Conservation (phyloP, 2,113 vertebrate genomes). For the Saguinus imperator region DNA sequence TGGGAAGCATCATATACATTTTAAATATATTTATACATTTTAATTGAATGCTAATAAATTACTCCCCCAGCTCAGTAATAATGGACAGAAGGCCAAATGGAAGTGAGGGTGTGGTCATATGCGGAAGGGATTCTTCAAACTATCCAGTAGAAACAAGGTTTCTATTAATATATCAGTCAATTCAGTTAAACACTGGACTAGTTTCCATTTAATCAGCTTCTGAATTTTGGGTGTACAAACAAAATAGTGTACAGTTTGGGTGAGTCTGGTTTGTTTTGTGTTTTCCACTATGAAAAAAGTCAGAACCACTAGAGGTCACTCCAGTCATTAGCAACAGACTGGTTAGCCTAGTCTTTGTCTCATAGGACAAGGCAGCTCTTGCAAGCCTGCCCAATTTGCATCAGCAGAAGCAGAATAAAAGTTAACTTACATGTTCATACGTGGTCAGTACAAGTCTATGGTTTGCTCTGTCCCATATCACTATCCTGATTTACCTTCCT, state of each 20-base stretch:
- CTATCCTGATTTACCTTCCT: neutral
- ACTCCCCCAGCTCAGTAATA: too few relatives aligned
- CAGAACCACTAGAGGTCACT: slow-evolving; percentile 75
- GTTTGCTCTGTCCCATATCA: neutral
- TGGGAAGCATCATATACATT: neutral
- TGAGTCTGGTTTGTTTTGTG: neutral
- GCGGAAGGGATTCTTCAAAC: neutral
- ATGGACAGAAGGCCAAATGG: neutral
- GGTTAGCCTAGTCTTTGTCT: neutral
- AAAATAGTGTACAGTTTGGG: neutral
- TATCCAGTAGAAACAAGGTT: neutral
- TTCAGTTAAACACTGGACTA: neutral
- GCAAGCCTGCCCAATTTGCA: neutral
- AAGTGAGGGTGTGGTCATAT: neutral
- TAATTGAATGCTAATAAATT: neutral
- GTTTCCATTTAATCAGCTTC: neutral
- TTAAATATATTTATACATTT: neutral
- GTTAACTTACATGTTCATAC: neutral
- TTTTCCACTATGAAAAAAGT: neutral
- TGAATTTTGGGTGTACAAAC: neutral
- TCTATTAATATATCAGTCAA: neutral
- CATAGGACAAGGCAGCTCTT: neutral
- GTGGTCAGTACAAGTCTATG: neutral
- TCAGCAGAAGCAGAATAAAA: neutral
- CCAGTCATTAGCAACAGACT: slow-evolving; percentile 37